A percentile compares a stretch with the other conserved stretches of the same genome.
Conservation (phyloP, 2,888 invertebrate genomes). For the Isoperla grammatica region DNA sequence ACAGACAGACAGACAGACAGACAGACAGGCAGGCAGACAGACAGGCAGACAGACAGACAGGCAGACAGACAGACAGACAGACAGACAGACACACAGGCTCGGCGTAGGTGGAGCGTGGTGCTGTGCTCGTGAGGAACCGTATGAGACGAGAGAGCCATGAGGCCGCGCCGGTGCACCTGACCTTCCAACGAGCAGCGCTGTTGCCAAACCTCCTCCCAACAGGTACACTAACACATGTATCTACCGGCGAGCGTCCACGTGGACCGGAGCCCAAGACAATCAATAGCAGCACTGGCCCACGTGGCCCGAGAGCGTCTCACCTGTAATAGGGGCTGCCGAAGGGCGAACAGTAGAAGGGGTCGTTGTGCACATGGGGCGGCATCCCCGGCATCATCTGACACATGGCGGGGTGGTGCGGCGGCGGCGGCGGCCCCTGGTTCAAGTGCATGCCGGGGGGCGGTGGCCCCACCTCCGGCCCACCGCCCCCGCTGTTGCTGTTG, state of each 20-base stretch:
- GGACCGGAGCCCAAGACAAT: neutral
- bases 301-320: conserved; percentile 39
- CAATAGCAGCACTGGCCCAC: neutral
- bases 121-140: neutral
- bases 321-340: conserved; percentile 55
- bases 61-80: neutral
- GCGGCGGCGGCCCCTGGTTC: conserved; percentile 44
- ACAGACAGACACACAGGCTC: neutral
- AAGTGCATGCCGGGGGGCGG: conserved; percentile 42
- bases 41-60: neutral
- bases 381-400: conserved; percentile 36
- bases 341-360: conserved; percentile 55
- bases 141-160: neutral
- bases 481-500: conserved; percentile 36
- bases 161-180: conserved; percentile 18
- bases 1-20: neutral
- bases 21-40: neutral
- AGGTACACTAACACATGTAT: conserved; percentile 12
- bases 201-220: conserved; percentile 21
- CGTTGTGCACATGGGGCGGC: conserved; percentile 46
- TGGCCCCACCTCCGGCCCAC: conserved; percentile 40
- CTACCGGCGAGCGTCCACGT: neutral
- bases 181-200: conserved; percentile 15
- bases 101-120: conserved; percentile 6
- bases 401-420: conserved; percentile 41